phyloP scores from a whole-genome alignment of 2,113 vertebrate species.

The Theristicus caerulescens region DNA sequence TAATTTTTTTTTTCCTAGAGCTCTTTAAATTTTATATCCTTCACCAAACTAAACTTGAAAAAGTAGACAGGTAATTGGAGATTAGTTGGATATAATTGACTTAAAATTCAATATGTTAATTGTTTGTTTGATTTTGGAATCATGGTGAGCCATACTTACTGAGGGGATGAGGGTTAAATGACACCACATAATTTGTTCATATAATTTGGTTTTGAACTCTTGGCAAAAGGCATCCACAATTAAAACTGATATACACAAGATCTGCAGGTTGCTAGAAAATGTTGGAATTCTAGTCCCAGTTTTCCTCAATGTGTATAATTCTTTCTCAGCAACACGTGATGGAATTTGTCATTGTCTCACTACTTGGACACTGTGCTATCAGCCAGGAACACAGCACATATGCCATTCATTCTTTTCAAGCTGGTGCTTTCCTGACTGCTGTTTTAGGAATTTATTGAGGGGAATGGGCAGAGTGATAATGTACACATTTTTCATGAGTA shows the following conservation, averaged over 20 bases:
- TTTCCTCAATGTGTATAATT: background rate
- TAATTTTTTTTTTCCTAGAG: background rate
- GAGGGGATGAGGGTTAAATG: background rate
- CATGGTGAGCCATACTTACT: background rate
- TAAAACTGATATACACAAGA: background rate
- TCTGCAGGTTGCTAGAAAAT: background rate
- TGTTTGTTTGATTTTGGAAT: conserved; percentile 9
- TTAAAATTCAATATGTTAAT: background rate
- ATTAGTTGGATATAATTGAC: background rate
- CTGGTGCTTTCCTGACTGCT: conserved; percentile 22
- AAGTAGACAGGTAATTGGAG: background rate
- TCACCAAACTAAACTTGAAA: conserved; percentile 3
- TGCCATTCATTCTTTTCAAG: background rate
- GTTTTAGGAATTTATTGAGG: conserved; percentile 3
- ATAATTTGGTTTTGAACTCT: background rate
- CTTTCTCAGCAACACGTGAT: background rate
- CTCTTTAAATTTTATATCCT: background rate
- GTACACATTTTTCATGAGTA: background rate
- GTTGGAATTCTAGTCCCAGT: background rate
- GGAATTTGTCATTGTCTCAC: conserved; percentile 25
- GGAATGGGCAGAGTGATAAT: background rate
- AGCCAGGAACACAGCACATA: conserved; percentile 28
- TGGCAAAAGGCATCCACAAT: background rate
- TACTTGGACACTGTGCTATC: conserved; percentile 14
- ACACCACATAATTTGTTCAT: background rate